These are phyloP conservation scores for Temnothorax curvispinosus DNA, from an alignment of 1,140 invertebrate genomes.

Conservation along the genomic window DNA sequence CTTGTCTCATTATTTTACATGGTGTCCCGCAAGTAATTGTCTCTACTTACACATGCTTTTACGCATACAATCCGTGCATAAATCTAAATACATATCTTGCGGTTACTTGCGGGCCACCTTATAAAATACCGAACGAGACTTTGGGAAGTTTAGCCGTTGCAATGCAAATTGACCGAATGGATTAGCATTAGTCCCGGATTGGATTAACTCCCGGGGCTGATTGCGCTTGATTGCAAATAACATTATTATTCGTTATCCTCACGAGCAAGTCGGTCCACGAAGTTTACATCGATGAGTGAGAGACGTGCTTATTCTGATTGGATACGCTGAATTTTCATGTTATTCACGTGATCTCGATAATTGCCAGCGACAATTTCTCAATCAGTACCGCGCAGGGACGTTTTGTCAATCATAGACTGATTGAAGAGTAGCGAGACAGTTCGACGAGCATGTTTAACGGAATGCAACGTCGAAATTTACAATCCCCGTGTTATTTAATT, in stretches of 20 bases:
- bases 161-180: conserved; percentile 60
- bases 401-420: conserved; percentile 17
- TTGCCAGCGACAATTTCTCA: conserved; percentile 20
- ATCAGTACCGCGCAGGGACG: neutral
- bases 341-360: conserved; percentile 30
- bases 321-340: conserved; percentile 49
- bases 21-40: conserved; percentile 23
- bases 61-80: conserved; percentile 47
- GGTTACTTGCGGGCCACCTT: conserved; percentile 47
- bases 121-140: conserved; percentile 45
- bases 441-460: neutral
- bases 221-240: conserved; percentile 62
- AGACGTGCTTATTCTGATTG: conserved; percentile 44
- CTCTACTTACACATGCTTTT: conserved; percentile 53
- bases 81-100: conserved; percentile 33
- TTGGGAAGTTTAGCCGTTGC: conserved; percentile 29
- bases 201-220: conserved; percentile 44
- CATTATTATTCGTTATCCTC: conserved; percentile 56
- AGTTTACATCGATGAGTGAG: conserved; percentile 25
- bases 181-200: conserved; percentile 35
- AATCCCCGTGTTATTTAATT: neutral
- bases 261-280: neutral
- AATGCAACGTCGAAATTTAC: neutral
- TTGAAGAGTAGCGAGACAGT: neutral
- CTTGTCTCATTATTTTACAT: neutral